These are phyloP conservation scores for Dugesia japonica DNA, from an alignment of 2,888 invertebrate species.

Conservation along the genomic window DNA sequence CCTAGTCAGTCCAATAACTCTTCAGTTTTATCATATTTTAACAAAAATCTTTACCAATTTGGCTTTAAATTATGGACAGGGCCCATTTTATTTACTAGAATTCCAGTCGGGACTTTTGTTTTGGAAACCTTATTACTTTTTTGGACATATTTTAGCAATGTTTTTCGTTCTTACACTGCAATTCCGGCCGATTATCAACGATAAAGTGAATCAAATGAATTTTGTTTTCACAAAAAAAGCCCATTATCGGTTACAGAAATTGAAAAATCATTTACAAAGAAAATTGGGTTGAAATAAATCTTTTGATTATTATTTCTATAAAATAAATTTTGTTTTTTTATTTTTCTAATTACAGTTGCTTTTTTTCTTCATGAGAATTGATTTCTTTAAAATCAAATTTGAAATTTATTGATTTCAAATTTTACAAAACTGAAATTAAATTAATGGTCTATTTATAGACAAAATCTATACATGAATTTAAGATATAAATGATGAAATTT, in stretches of 20 bases:
- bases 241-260: not conserved
- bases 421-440: no score
- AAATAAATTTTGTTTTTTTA: no score
- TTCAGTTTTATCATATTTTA: conserved; percentile 26
- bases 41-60: conserved; percentile 31
- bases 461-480: no score
- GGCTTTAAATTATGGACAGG: conserved; percentile 33
- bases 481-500: no score
- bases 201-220: conserved; percentile 7
- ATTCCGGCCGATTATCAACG: conserved; percentile 1
- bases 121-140: conserved; percentile 50
- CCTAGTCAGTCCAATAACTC: conserved; percentile 38
- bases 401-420: no score
- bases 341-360: no score
- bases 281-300: not conserved
- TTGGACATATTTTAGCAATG: conserved; percentile 24
- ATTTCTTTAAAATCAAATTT: no score
- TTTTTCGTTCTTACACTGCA: not conserved
- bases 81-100: conserved; percentile 32
- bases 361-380: no score
- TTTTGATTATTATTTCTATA: no score
- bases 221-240: not conserved
- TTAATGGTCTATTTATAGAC: no score
- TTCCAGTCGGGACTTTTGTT: conserved; percentile 56
- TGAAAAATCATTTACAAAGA: not conserved